These are phyloP conservation scores for Atethmia centrago DNA, from an alignment of 2,888 invertebrate species.

Conservation along the genomic window DNA sequence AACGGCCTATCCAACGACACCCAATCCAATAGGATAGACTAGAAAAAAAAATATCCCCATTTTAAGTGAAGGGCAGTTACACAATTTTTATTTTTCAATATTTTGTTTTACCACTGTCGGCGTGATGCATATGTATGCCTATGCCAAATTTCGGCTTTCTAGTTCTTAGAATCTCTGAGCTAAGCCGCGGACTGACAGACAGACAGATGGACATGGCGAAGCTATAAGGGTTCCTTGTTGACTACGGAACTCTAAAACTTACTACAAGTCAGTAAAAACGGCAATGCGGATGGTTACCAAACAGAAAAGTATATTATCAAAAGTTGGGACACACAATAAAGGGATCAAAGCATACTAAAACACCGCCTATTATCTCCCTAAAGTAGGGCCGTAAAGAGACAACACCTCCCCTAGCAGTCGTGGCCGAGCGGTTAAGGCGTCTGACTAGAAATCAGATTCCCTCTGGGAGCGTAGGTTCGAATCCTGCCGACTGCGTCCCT, in stretches of 20 bases:
- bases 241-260: not conserved
- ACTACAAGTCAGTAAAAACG: not conserved
- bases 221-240: too few species aligned
- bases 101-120: too few species aligned
- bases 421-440: constrained; percentile 97
- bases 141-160: too few species aligned
- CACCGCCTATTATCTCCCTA: constrained; percentile 4
- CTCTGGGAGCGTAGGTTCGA: constrained; percentile 97
- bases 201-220: too few species aligned
- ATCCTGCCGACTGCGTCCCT: constrained; percentile 94
- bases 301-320: constrained; percentile 12
- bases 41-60: too few species aligned
- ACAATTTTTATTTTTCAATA: too few species aligned
- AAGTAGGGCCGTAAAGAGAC: constrained; percentile 11
- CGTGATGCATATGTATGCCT: too few species aligned
- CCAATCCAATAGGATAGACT: too few species aligned
- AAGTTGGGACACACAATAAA: constrained; percentile 4
- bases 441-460: constrained; percentile 97
- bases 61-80: too few species aligned
- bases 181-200: too few species aligned
- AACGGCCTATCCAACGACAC: too few species aligned
- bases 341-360: not conserved
- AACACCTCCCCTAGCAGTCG: constrained; percentile 82
- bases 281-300: not conserved
- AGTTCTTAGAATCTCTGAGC: too few species aligned